Evolutionary conservation across 2,888 invertebrate genomes (phyloP).

Genomic region (Dorcus hopei): DNA sequence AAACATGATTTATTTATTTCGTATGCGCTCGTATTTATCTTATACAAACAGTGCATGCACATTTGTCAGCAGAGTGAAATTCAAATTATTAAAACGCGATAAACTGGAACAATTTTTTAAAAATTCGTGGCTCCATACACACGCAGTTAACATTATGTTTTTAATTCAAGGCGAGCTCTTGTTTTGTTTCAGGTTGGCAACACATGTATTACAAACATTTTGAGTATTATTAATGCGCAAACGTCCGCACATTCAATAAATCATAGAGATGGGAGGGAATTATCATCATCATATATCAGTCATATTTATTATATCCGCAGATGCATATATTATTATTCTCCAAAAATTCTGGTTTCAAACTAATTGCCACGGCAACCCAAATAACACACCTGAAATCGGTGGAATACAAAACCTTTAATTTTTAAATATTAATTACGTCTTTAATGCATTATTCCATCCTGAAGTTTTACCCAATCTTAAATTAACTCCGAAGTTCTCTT

Average conservation of each 20-base stretch:
- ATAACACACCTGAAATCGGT: too few species aligned
- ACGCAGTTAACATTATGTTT: not conserved
- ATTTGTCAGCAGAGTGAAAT: not conserved
- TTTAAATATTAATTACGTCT: not conserved
- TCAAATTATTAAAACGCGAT: slow-evolving; percentile 1
- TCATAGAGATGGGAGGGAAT: slow-evolving; percentile 27
- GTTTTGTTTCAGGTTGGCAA: slow-evolving; percentile 12
- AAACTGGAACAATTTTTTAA: not conserved
- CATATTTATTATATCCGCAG: slow-evolving; percentile 19
- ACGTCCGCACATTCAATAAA: slow-evolving; percentile 28
- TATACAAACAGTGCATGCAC: slow-evolving; percentile 1
- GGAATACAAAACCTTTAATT: too few species aligned
- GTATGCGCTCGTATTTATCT: not conserved
- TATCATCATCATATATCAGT: slow-evolving; percentile 30
- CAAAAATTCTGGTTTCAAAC: too few species aligned
- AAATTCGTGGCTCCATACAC: not conserved
- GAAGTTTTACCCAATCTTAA: not conserved
- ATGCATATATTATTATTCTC: too few species aligned
- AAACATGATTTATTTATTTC: slow-evolving; percentile 2
- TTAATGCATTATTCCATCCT: not conserved
- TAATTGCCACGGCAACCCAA: too few species aligned
- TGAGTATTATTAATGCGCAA: slow-evolving; percentile 32
- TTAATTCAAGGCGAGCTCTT: not conserved
- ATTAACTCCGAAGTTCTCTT: slow-evolving; percentile 3
- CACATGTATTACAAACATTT: slow-evolving; percentile 25